Evolutionary conservation across 2,113 vertebrate species (phyloP).

Genomic region (Carassius gibelio): DNA sequence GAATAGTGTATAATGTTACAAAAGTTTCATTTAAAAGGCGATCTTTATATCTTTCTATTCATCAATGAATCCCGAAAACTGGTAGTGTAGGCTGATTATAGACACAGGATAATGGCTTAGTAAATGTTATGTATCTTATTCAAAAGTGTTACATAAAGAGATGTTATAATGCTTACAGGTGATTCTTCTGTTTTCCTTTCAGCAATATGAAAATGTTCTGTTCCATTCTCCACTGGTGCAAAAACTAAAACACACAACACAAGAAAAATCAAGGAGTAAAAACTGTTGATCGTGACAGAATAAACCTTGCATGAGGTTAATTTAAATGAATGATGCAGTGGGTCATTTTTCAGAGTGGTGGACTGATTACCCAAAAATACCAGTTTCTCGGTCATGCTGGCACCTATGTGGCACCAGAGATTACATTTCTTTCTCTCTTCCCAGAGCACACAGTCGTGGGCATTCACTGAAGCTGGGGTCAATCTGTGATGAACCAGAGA

Average conservation of each 20-base stretch:
- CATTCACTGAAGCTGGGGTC: slow-evolving; percentile 5
- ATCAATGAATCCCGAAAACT: no score
- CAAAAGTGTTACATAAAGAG: not conserved
- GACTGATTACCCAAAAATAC: slow-evolving; percentile 29
- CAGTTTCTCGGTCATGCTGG: slow-evolving; percentile 23
- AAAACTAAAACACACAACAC: slow-evolving; percentile 80
- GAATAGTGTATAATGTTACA: no score
- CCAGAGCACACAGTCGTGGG: not conserved
- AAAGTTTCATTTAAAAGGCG: no score
- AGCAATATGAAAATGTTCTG: slow-evolving; percentile 77
- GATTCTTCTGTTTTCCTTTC: slow-evolving; percentile 76
- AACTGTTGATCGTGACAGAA: not conserved
- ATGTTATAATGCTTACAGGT: slow-evolving; percentile 68
- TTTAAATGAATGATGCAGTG: not conserved
- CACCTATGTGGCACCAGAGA: slow-evolving; percentile 20
- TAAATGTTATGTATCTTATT: not conserved
- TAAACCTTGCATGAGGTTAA: not conserved
- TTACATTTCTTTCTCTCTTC: not conserved
- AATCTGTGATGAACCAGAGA: slow-evolving; percentile 22
- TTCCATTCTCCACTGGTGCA: slow-evolving; percentile 87
- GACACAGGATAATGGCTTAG: not conserved
- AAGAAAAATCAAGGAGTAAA: slow-evolving; percentile 58
- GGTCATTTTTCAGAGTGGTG: slow-evolving; percentile 6
- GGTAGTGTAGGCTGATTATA: no score
- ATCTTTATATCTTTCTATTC: no score